phyloP scores from a whole-genome alignment of 2,888 invertebrate species.

The Arge pagana region DNA sequence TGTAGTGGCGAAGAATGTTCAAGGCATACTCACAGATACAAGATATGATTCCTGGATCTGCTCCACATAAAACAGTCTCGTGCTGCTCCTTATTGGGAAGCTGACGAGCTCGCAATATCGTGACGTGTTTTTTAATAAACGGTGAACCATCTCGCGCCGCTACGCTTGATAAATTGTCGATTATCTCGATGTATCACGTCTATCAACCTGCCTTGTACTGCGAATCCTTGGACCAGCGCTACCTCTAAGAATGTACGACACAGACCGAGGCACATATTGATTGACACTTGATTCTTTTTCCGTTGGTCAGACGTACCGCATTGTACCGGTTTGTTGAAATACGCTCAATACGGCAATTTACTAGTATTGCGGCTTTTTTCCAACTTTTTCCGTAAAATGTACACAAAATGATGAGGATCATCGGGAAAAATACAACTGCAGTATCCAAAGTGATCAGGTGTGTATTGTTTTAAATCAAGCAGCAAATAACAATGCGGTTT shows the following conservation, averaged over 20 bases:
- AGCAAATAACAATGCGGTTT: constrained; percentile 31
- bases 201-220: no score
- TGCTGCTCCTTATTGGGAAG: background rate
- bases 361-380: no score
- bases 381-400: constrained; percentile 3
- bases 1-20: background rate
- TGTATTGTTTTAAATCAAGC: constrained; percentile 29
- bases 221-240: no score
- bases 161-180: no score
- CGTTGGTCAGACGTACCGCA: no score
- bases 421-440: constrained; percentile 21
- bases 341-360: no score
- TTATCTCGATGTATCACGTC: no score
- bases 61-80: background rate
- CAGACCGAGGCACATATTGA: no score
- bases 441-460: constrained; percentile 24
- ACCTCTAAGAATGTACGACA: no score
- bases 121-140: constrained; percentile 1
- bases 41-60: background rate
- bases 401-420: constrained; percentile 4
- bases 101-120: background rate
- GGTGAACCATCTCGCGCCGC: no score
- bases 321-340: no score
- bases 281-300: no score
- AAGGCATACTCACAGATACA: constrained; percentile 1